These are phyloP conservation scores for Drosophila grimshawi DNA, from an alignment of 1,140 invertebrate species.

Conservation along the genomic window DNA sequence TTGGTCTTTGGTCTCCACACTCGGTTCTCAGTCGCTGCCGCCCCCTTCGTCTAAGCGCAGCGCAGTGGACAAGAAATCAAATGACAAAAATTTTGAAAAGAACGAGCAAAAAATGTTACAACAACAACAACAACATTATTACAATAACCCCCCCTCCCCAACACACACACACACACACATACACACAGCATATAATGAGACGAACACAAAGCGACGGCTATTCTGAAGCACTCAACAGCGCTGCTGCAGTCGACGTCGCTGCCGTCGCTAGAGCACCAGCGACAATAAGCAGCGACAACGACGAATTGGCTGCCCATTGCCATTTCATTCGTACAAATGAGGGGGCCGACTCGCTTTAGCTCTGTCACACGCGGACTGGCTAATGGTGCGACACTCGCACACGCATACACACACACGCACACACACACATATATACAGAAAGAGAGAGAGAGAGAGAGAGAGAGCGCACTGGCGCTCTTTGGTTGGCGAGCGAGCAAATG, in stretches of 20 bases:
- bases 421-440: conserved; percentile 19
- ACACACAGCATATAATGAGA: conserved; percentile 47
- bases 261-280: conserved; percentile 27
- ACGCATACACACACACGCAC: conserved; percentile 30
- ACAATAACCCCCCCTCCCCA: too few relatives aligned
- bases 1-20: conserved; percentile 45
- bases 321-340: conserved; percentile 68
- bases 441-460: conserved; percentile 26
- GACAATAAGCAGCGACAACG: conserved; percentile 58
- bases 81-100: conserved; percentile 77
- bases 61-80: conserved; percentile 75
- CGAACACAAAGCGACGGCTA: conserved; percentile 53
- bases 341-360: conserved; percentile 67
- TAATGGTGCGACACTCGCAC: conserved; percentile 62
- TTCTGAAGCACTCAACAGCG: conserved; percentile 13
- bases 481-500: conserved; percentile 57
- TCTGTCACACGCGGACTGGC: conserved; percentile 71
- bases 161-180: too few relatives aligned
- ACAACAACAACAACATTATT: neutral
- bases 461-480: conserved; percentile 55
- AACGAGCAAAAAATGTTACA: conserved; percentile 26
- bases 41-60: conserved; percentile 43
- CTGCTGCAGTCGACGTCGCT: conserved; percentile 29
- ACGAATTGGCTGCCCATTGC: conserved; percentile 70
- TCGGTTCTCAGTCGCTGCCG: conserved; percentile 26